Conservation (phyloP, 2,888 invertebrate species). For the Caenorhabditis afra region DNA sequence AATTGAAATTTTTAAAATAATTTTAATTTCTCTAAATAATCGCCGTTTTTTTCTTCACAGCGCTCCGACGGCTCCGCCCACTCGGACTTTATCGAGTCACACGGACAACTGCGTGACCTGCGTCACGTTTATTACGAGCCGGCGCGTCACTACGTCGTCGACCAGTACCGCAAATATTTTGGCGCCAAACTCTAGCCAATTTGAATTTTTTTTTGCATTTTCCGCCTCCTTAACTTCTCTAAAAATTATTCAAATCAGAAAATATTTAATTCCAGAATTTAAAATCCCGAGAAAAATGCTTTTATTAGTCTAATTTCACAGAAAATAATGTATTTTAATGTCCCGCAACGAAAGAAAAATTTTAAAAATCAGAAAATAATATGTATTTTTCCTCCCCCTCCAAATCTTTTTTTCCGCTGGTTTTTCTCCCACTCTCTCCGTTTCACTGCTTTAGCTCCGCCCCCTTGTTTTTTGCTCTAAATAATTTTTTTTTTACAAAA, state of each 20-base stretch:
- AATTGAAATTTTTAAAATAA: background rate
- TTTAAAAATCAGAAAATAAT: too few species aligned
- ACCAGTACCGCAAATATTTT: slow-evolving; percentile 60
- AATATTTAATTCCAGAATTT: background rate
- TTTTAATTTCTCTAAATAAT: too few species aligned
- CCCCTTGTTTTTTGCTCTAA: too few species aligned
- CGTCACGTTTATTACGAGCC: slow-evolving; percentile 70
- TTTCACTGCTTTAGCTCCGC: too few species aligned
- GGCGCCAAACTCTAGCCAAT: slow-evolving; percentile 39
- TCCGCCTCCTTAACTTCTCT: background rate
- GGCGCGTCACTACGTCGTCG: slow-evolving; percentile 59
- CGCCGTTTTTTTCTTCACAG: slow-evolving; percentile 18
- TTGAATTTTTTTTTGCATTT: background rate
- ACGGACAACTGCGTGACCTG: slow-evolving; percentile 57
- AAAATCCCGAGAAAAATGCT: too few species aligned
- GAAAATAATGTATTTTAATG: too few species aligned
- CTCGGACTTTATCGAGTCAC: slow-evolving; percentile 62
- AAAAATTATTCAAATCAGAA: background rate
- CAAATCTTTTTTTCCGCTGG: too few species aligned
- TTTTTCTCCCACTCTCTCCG: too few species aligned
- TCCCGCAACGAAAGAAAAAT: too few species aligned
- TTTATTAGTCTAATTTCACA: too few species aligned
- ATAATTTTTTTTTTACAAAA: too few species aligned
- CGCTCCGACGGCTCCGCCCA: slow-evolving; percentile 52
- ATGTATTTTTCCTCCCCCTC: too few species aligned